phyloP scores from a whole-genome alignment of 2,888 invertebrate genomes.

The Steinernema carpocapsae region DNA sequence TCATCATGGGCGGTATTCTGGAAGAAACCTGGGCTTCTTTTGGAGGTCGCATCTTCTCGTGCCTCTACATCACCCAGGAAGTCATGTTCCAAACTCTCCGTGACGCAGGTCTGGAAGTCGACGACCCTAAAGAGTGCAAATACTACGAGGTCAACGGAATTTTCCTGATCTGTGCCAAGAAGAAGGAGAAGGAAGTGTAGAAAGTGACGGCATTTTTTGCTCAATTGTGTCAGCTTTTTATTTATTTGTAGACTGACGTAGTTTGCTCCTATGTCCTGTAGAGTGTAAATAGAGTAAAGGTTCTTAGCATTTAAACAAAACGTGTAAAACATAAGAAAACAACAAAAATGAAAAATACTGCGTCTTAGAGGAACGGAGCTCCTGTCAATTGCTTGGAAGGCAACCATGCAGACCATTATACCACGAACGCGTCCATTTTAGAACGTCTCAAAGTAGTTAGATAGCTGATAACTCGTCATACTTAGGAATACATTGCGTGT shows the following conservation, averaged over 20 bases:
- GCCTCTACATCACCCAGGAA: constrained; percentile 63
- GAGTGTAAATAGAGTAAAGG: constrained; percentile 6
- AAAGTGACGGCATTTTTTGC: too few species aligned
- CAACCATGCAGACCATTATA: too few species aligned
- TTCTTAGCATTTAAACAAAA: background rate
- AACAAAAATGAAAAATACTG: too few species aligned
- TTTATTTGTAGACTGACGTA: background rate
- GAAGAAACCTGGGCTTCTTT: constrained; percentile 68
- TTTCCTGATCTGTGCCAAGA: constrained; percentile 60
- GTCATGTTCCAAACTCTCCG: constrained; percentile 57
- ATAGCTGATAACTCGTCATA: too few species aligned
- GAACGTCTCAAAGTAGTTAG: too few species aligned
- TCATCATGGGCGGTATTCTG: constrained; percentile 65
- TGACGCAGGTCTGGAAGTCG: constrained; percentile 55
- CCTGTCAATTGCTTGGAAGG: too few species aligned
- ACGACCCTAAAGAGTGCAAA: constrained; percentile 48
- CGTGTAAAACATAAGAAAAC: too few species aligned
- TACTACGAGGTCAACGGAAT: constrained; percentile 65
- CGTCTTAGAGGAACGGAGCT: too few species aligned
- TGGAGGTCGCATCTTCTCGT: constrained; percentile 63
- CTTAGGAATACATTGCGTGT: too few species aligned
- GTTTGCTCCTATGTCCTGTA: background rate
- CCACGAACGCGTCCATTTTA: too few species aligned
- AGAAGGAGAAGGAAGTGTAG: constrained; percentile 21
- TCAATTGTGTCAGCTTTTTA: background rate